Percentiles rank a stretch among this genome's conserved stretches.
phyloP scores from a whole-genome alignment of 2,113 vertebrate genomes.

The Megaptera novaeangliae region DNA sequence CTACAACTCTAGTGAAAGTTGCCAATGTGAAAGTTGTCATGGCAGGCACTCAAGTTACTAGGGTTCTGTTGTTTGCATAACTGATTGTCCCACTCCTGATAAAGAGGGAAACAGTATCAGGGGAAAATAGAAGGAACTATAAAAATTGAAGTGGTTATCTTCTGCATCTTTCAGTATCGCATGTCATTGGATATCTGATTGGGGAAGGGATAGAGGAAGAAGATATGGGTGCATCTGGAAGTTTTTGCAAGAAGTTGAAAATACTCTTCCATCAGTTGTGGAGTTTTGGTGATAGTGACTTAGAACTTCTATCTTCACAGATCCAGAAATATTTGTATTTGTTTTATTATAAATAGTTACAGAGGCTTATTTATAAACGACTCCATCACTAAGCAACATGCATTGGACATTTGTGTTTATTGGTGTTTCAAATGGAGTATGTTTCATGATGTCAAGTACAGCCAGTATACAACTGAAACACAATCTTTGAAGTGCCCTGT shows the following conservation, averaged over 20 bases:
- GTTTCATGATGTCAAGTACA: slow-evolving; percentile 7
- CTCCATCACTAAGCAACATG: background rate
- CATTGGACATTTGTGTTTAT: background rate
- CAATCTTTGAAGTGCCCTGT: background rate
- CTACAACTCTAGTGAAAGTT: slow-evolving; percentile 29
- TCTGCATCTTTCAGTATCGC: background rate
- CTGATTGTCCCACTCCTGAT: background rate
- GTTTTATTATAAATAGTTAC: background rate
- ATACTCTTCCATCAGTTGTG: background rate
- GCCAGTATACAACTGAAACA: background rate
- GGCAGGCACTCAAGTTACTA: background rate
- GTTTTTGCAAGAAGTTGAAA: background rate
- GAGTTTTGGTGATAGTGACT: background rate
- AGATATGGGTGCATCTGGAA: background rate
- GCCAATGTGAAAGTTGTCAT: background rate
- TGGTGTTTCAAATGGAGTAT: background rate
- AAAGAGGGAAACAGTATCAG: background rate
- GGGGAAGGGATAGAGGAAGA: background rate
- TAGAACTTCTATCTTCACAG: background rate
- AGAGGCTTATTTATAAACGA: slow-evolving; percentile 10
- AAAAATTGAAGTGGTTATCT: background rate
- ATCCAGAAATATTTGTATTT: background rate
- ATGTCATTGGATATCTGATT: background rate
- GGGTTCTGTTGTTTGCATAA: background rate
- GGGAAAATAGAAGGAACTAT: background rate